phyloP scores from a whole-genome alignment of 2,797 vertebrate species.

The Peromyscus attwateri region DNA sequence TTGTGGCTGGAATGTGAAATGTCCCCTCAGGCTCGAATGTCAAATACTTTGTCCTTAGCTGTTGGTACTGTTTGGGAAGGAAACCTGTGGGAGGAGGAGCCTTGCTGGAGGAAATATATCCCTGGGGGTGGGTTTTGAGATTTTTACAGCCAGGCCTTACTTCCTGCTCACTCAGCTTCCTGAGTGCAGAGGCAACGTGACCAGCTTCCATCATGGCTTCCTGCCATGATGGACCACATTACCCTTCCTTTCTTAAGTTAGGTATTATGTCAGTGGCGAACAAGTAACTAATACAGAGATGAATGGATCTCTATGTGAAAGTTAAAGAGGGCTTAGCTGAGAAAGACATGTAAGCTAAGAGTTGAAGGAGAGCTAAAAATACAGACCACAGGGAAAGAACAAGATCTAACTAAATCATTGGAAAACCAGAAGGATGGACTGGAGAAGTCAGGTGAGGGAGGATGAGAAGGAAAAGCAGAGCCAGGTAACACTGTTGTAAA shows the following conservation, averaged over 20 bases:
- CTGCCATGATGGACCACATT: no score
- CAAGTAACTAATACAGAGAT: neutral
- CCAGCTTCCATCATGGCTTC: no score
- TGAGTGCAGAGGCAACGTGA: neutral
- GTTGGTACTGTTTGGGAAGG: neutral
- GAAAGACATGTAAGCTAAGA: neutral
- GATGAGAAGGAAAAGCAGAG: neutral
- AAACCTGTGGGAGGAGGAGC: neutral
- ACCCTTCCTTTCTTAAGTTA: neutral
- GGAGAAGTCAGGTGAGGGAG: neutral
- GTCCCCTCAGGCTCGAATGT: neutral
- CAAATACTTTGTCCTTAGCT: neutral
- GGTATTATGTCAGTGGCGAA: neutral
- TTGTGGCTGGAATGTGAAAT: neutral
- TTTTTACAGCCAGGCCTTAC: neutral
- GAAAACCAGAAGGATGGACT: neutral
- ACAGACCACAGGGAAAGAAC: neutral
- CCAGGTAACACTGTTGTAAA: neutral
- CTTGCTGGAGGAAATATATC: neutral
- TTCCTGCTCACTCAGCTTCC: neutral
- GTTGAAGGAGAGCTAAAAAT: neutral
- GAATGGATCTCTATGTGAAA: neutral
- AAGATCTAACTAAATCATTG: neutral
- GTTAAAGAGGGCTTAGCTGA: neutral
- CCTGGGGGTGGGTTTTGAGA: neutral